A percentile compares a stretch with the other conserved stretches of the same genome.
phyloP scores from a whole-genome alignment of 2,797 vertebrate genomes.

The Melanotaenia parkinsoni region DNA sequence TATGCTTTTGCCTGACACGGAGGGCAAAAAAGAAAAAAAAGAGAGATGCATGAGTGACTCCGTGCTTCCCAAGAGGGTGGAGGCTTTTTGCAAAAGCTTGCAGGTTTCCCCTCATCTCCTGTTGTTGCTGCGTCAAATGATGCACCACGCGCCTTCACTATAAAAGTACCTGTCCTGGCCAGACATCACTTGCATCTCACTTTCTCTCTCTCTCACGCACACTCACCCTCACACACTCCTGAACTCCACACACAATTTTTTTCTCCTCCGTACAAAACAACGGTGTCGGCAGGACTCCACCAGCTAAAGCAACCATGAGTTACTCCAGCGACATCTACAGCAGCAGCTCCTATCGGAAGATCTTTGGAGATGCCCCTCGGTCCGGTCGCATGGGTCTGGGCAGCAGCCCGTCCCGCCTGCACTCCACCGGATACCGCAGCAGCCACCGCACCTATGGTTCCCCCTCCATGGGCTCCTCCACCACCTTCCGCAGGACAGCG shows the following conservation, averaged over 20 bases:
- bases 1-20: conserved; percentile 30
- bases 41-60: conserved; percentile 69
- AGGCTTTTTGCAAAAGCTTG: conserved; percentile 76
- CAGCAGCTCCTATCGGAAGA: conserved; percentile 85
- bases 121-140: conserved; percentile 82
- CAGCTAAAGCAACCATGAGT: conserved; percentile 76
- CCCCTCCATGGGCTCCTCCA: conserved; percentile 66
- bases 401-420: conserved; percentile 79
- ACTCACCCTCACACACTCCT: conserved; percentile 54
- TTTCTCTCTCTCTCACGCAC: conserved; percentile 57
- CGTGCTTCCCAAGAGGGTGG: conserved; percentile 67
- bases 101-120: conserved; percentile 77
- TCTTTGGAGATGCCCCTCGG: conserved; percentile 84
- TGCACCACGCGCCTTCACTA: conserved; percentile 70
- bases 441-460: conserved; percentile 77
- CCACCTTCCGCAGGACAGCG: conserved; percentile 77
- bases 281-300: conserved; percentile 25
- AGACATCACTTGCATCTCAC: conserved; percentile 78
- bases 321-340: conserved; percentile 78
- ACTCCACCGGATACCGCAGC: conserved; percentile 76
- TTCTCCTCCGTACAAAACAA: conserved; percentile 33
- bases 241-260: conserved; percentile 59
- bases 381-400: conserved; percentile 71
- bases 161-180: conserved; percentile 78
- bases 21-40: not conserved